Evolutionary conservation across 2,888 invertebrate species (phyloP).

Genomic region (Oligia strigilis): DNA sequence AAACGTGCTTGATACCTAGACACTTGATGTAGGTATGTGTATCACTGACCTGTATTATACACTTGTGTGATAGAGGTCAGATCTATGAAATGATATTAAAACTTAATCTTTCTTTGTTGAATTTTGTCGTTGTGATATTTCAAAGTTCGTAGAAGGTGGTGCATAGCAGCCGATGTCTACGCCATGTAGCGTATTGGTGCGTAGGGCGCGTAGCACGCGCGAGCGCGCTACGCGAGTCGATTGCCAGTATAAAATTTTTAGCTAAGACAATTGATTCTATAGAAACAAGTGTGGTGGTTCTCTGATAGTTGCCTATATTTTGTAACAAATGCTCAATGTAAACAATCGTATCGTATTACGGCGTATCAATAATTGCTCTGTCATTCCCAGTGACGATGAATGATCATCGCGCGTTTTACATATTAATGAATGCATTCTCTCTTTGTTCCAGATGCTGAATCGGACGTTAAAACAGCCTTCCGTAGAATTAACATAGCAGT

Average conservation of each 20-base stretch:
- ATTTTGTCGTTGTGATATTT: not conserved
- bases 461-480: constrained; percentile 84
- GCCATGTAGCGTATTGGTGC: not conserved
- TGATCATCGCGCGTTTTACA: constrained; percentile 30
- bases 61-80: too few species aligned
- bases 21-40: too few species aligned
- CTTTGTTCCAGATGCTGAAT: constrained; percentile 88
- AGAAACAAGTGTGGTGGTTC: not conserved
- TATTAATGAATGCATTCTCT: constrained; percentile 40
- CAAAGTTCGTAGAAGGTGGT: not conserved
- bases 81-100: not conserved
- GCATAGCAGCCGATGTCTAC: not conserved
- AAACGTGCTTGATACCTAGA: too few species aligned
- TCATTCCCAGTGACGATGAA: constrained; percentile 30
- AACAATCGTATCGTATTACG: not conserved
- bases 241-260: not conserved
- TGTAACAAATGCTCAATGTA: not conserved
- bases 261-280: not conserved
- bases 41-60: too few species aligned
- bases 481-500: constrained; percentile 80
- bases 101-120: not conserved
- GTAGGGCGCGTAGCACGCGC: not conserved
- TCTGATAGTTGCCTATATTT: not conserved
- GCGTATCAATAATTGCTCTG: constrained; percentile 34
- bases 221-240: not conserved